Base-by-base conservation (phyloP, 2,888 invertebrate species). In the Pilophorus perplexus region DNA sequence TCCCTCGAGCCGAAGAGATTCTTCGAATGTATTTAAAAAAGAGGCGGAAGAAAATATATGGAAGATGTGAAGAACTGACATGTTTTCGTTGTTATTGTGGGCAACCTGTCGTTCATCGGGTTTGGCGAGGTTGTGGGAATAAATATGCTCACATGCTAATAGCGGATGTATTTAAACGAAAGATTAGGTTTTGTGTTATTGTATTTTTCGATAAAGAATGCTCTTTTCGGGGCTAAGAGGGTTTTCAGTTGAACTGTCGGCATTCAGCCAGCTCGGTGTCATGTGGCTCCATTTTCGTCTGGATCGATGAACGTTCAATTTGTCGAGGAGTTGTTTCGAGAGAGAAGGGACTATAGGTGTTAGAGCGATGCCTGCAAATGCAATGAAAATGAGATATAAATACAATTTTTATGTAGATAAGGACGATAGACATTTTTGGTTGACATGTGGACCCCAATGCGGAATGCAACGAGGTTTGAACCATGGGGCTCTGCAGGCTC, bases 301-400 rank as follows among this genome's bases (percentile, higher is more conserved):
- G 27, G 75, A 71, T 16, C 64, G 38, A 0, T 80, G 76, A 22
- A 86, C 78, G 71, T 77, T 77, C 60, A 92, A 76, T 78, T 87
- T 88, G 76, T 88, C 82, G 70, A 98, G 79, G 66, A 95, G 77
- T 70, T 80, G 82, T 16, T 78, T 76, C 1, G 87, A 78, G 72
- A 93, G 77, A 59, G 81, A 82, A 3, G 98, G 98, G 64, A 92
- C 82, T 20, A 98, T 83, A 0, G 98, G 98, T 73, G 89, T 88
- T 23, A 98, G 78, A 38, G 93, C 82, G 68, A 96, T 87, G 37
- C 85, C 85, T 73, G 84, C 82, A 52, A 74, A 22, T 23, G 23
- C 1, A 33, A 33, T 12, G 33, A 33, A 33, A 33, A 6, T 33
- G 6, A 12, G 33, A n/a, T n/a, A n/a, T n/a, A n/a, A n/a, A n/a